Evolutionary conservation across 2,888 invertebrate genomes (phyloP).

Genomic region (Nematopogon swammerdamellus): DNA sequence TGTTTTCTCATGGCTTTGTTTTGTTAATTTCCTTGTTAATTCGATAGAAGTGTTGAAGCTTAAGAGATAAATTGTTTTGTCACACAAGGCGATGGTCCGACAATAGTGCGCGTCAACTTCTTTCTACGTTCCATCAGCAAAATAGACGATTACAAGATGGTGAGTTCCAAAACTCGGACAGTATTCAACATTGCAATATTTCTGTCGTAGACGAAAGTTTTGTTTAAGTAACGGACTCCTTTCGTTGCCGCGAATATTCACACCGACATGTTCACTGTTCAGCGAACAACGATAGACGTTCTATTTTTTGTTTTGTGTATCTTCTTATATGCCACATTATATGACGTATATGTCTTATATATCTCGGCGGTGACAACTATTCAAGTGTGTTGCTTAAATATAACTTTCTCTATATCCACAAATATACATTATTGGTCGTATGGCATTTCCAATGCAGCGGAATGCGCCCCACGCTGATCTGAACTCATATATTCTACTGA

Average conservation of each 20-base stretch:
- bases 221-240: constrained; percentile 12
- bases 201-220: constrained; percentile 42
- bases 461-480: not conserved
- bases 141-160: constrained; percentile 99
- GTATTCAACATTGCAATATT: no score
- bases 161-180: constrained; percentile 69
- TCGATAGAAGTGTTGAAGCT: not conserved
- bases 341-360: no score
- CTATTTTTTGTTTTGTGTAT: no score
- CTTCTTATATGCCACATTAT: no score
- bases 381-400: no score
- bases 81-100: constrained; percentile 74
- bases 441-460: not conserved
- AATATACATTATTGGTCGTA: not conserved
- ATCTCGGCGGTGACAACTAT: no score
- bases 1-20: not conserved
- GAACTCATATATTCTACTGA: constrained; percentile 1
- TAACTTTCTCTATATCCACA: no score
- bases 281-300: no score
- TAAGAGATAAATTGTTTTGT: constrained; percentile 25
- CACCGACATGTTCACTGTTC: no score
- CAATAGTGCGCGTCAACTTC: constrained; percentile 91
- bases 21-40: not conserved
- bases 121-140: constrained; percentile 97
- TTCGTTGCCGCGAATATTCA: constrained; percentile 5